These are phyloP conservation scores for Pelochelys cantorii DNA, from an alignment of 2,797 vertebrate genomes.

Conservation along the genomic window DNA sequence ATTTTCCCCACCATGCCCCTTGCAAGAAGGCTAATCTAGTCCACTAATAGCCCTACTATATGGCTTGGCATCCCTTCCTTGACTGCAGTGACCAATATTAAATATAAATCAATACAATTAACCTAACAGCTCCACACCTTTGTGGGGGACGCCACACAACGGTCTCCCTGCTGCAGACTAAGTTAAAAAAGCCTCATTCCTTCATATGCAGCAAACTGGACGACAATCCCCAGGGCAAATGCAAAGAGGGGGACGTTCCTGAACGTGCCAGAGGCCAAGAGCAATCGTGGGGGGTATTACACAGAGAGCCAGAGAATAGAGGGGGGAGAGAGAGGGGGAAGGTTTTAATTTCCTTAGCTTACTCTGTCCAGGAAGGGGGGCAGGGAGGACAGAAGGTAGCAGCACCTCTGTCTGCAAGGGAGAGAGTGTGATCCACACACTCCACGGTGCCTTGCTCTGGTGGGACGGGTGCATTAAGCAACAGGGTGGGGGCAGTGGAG, in stretches of 20 bases:
- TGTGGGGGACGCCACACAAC: background rate
- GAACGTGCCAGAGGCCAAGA: background rate
- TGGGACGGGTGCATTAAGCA: background rate
- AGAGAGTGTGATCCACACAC: background rate
- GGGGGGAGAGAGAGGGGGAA: background rate
- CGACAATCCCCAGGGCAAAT: background rate
- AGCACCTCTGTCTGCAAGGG: background rate
- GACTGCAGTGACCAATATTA: accelerated
- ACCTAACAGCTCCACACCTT: accelerated
- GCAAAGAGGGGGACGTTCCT: background rate
- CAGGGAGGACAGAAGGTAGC: background rate
- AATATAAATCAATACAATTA: background rate
- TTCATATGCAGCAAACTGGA: background rate
- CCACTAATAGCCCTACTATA: accelerated
- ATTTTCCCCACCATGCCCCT: background rate
- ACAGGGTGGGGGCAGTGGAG: background rate
- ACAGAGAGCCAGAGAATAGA: background rate
- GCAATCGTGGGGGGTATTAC: background rate
- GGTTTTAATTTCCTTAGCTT: background rate
- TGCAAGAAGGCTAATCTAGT: background rate
- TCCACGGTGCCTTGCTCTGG: background rate
- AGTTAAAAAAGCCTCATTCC: background rate
- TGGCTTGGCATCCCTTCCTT: background rate
- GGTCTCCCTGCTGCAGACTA: background rate
- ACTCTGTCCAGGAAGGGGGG: background rate